These are phyloP conservation scores for Tachina fera DNA, from an alignment of 2,888 invertebrate genomes.

Conservation along the genomic window DNA sequence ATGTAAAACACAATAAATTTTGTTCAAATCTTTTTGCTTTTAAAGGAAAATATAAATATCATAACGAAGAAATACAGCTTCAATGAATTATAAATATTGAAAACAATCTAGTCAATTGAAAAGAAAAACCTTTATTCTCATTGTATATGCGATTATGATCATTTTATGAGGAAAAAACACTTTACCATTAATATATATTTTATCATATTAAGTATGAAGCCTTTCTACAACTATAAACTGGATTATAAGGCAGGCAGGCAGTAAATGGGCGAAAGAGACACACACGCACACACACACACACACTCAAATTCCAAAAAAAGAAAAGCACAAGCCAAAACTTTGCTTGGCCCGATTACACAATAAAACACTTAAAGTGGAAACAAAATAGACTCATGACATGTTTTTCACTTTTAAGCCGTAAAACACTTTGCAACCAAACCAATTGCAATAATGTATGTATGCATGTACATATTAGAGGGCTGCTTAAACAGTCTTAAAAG, in stretches of 20 bases:
- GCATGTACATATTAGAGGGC: too few species aligned
- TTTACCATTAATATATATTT: constrained; percentile 19
- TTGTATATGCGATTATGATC: constrained; percentile 5
- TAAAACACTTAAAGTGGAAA: constrained; percentile 55
- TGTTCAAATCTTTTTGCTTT: neutral
- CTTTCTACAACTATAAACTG: constrained; percentile 58
- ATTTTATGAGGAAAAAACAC: constrained; percentile 22
- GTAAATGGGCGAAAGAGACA: constrained; percentile 24
- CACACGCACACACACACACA: too few species aligned
- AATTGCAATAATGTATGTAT: constrained; percentile 25
- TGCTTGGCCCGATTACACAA: constrained; percentile 62
- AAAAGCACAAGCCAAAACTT: constrained; percentile 36
- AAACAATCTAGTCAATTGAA: constrained; percentile 15
- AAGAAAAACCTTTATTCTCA: neutral
- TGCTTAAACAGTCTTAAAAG: too few species aligned
- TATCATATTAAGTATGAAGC: constrained; percentile 50
- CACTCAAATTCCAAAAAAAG: neutral
- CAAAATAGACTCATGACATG: constrained; percentile 60
- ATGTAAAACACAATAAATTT: constrained; percentile 53
- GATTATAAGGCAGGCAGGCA: constrained; percentile 33
- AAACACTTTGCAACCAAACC: constrained; percentile 52
- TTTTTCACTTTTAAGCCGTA: constrained; percentile 46
- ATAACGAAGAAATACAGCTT: neutral
- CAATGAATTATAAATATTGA: constrained; percentile 29
- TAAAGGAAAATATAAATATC: neutral